These are phyloP conservation scores for Watsonalla binaria DNA, from an alignment of 2,888 invertebrate genomes.

Conservation along the genomic window DNA sequence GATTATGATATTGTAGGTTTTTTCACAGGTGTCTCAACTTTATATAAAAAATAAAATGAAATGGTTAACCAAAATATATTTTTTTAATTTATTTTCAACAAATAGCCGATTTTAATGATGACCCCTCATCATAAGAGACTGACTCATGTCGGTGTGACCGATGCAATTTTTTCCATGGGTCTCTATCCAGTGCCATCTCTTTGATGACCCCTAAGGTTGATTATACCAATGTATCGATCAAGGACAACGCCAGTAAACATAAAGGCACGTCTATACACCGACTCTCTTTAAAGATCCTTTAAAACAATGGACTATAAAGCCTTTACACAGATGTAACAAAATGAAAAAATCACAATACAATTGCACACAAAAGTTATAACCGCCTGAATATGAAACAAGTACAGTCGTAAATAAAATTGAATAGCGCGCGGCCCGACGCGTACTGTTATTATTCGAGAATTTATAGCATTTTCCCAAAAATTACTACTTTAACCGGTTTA, in stretches of 20 bases:
- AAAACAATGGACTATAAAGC: constrained; percentile 65
- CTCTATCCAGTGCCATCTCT: no score
- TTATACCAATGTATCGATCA: no score
- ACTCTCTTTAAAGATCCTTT: constrained; percentile 26
- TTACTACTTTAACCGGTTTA: constrained; percentile 59
- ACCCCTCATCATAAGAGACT: no score
- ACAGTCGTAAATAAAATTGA: constrained; percentile 74
- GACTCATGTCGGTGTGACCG: no score
- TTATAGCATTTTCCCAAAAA: constrained; percentile 68
- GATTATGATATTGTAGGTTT: no score
- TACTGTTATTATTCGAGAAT: constrained; percentile 65
- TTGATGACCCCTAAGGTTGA: no score
- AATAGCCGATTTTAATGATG: no score
- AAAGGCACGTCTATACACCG: background rate
- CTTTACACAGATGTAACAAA: constrained; percentile 49
- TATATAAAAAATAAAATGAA: no score
- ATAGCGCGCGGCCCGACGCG: constrained; percentile 65
- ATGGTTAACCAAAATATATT: no score
- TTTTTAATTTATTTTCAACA: no score
- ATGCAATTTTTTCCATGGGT: no score
- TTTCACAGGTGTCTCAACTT: no score
- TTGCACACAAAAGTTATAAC: constrained; percentile 67
- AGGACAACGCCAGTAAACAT: background rate
- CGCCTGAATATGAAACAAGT: constrained; percentile 72
- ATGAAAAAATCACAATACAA: constrained; percentile 65